Percentiles rank a stretch among this genome's conserved stretches.
Conservation (phyloP, 2,113 vertebrate species). For the Halcyon malimbica region DNA sequence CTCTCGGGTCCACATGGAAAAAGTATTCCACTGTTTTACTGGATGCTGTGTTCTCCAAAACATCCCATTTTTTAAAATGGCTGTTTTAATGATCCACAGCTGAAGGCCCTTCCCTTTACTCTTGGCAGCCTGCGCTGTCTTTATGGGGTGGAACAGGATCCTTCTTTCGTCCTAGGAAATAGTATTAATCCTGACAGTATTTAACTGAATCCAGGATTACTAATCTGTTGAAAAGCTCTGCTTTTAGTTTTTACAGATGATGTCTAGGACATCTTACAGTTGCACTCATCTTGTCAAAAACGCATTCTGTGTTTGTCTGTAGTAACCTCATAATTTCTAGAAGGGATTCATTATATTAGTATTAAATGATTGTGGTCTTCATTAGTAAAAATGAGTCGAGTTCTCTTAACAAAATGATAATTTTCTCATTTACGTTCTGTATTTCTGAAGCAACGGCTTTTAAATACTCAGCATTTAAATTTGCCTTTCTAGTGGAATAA, state of each 20-base stretch:
- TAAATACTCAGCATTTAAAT: constrained; percentile 6
- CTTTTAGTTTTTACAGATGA: constrained; percentile 3
- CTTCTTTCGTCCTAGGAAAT: background rate
- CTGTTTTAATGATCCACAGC: constrained; percentile 27
- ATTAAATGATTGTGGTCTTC: background rate
- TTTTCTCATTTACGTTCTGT: background rate
- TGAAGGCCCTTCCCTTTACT: constrained; percentile 35
- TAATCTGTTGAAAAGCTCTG: background rate
- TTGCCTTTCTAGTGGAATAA: background rate
- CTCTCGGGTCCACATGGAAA: background rate
- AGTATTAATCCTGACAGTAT: constrained; percentile 15
- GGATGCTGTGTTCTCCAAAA: constrained; percentile 12
- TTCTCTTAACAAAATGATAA: constrained; percentile 37
- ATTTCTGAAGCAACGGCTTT: constrained; percentile 17
- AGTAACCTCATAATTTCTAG: background rate
- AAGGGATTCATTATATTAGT: background rate
- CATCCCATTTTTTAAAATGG: background rate
- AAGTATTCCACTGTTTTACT: background rate
- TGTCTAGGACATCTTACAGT: background rate
- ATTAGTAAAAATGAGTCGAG: constrained; percentile 22
- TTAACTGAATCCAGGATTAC: constrained; percentile 37
- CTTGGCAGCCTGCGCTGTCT: background rate
- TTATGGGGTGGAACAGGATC: constrained; percentile 29
- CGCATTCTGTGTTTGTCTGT: background rate
- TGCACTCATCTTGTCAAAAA: background rate